phyloP scores from a whole-genome alignment of 2,113 vertebrate species.

The Raphicerus campestris region DNA sequence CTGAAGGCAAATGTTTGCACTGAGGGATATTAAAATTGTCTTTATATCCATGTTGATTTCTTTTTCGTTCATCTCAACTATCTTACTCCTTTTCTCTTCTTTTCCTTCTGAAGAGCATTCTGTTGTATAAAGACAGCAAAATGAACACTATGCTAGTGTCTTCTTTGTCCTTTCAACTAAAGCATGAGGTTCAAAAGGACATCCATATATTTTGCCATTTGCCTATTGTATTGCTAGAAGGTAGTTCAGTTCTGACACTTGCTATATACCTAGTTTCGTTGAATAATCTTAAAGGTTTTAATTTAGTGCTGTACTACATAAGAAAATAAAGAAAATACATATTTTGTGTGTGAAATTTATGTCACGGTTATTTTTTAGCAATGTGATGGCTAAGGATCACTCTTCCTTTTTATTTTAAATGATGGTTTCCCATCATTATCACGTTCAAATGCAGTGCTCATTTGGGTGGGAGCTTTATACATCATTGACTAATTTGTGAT shows the following conservation, averaged over 20 bases:
- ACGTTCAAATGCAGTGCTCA: neutral
- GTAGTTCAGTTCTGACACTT: neutral
- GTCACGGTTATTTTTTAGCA: neutral
- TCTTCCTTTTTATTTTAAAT: neutral
- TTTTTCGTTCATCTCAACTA: neutral
- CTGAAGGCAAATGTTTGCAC: neutral
- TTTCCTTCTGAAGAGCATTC: neutral
- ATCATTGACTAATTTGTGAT: neutral
- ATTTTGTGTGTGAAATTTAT: neutral
- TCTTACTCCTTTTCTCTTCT: neutral
- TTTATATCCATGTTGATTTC: neutral
- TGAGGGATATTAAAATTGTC: neutral
- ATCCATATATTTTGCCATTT: neutral
- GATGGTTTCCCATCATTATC: neutral
- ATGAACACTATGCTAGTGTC: neutral
- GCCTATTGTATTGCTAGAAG: neutral
- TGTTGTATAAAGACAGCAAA: neutral
- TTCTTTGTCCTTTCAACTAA: neutral
- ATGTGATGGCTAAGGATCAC: neutral
- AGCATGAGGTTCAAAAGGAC: neutral
- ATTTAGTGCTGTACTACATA: neutral
- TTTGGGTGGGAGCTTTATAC: neutral
- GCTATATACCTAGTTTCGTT: neutral
- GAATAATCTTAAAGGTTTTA: neutral
- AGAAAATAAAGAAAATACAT: neutral